Percentiles rank a stretch among this genome's conserved stretches.
phyloP scores from a whole-genome alignment of 1,140 invertebrate genomes.

The Brachionus calyciflorus region DNA sequence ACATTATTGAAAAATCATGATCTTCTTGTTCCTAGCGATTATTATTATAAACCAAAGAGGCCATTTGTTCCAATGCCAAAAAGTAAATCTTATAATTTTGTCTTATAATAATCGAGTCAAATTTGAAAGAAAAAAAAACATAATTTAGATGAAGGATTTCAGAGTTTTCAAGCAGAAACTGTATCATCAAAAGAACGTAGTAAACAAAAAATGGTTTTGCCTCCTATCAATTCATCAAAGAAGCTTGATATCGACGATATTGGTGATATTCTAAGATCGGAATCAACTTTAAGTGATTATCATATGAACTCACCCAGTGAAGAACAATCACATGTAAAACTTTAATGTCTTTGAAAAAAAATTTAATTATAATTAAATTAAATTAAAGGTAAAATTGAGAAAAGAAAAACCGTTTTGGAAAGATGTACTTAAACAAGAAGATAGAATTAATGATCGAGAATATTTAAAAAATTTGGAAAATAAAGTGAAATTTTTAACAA shows the following conservation, averaged over 20 bases:
- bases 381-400: background rate
- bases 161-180: background rate
- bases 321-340: background rate
- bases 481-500: slow-evolving; percentile 10
- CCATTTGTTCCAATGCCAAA: slow-evolving; percentile 53
- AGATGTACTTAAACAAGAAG: slow-evolving; percentile 27
- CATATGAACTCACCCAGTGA: background rate
- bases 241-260: background rate
- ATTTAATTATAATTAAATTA: background rate
- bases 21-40: slow-evolving; percentile 57
- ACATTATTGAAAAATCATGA: slow-evolving; percentile 54
- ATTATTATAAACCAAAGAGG: slow-evolving; percentile 52
- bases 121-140: no score
- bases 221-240: slow-evolving; percentile 3
- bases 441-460: background rate
- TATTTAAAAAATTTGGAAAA: slow-evolving; percentile 32
- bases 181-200: background rate
- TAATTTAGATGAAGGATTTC: background rate
- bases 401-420: slow-evolving; percentile 36
- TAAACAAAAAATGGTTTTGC: background rate
- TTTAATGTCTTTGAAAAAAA: no score
- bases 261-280: background rate
- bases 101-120: background rate
- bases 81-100: slow-evolving; percentile 49
- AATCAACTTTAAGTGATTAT: background rate